phyloP scores from a whole-genome alignment of 2,113 vertebrate genomes.

The Lasiurus cinereus region DNA sequence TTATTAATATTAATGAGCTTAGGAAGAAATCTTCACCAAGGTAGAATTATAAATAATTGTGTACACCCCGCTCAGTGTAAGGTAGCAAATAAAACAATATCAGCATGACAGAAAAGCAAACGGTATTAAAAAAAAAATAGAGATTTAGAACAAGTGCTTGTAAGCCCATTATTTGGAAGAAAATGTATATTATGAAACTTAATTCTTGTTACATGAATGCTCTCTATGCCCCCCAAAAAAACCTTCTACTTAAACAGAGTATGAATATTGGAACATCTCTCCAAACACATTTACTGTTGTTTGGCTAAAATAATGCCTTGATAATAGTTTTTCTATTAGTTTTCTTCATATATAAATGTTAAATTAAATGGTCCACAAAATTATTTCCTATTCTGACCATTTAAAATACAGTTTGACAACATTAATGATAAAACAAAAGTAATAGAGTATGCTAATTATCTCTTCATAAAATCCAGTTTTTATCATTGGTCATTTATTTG shows the following conservation, averaged over 20 bases:
- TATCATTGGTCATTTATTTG: slow-evolving; percentile 14
- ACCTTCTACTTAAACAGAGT: not conserved
- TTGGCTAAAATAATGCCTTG: not conserved
- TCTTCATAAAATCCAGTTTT: not conserved
- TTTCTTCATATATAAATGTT: not conserved
- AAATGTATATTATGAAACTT: slow-evolving; percentile 29
- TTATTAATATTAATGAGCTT: slow-evolving; percentile 75
- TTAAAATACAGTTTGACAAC: not conserved
- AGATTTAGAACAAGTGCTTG: slow-evolving; percentile 27
- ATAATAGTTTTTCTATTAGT: not conserved
- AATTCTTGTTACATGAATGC: not conserved
- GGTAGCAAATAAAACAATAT: slow-evolving; percentile 56
- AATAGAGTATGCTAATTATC: slow-evolving; percentile 18
- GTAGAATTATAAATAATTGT: slow-evolving; percentile 64
- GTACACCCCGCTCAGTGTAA: slow-evolving; percentile 18
- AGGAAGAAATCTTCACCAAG: slow-evolving; percentile 46
- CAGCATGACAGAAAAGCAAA: slow-evolving; percentile 57
- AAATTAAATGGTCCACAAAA: not conserved
- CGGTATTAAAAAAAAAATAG: slow-evolving; percentile 44
- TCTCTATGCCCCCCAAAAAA: not conserved
- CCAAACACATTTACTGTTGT: not conserved
- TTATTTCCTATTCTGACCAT: not conserved
- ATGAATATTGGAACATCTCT: not conserved
- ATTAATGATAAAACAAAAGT: not conserved
- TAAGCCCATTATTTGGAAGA: not conserved